Percentiles rank a stretch among this genome's conserved stretches.
Conservation (phyloP, 2,888 invertebrate species). For the Diploptera punctata region DNA sequence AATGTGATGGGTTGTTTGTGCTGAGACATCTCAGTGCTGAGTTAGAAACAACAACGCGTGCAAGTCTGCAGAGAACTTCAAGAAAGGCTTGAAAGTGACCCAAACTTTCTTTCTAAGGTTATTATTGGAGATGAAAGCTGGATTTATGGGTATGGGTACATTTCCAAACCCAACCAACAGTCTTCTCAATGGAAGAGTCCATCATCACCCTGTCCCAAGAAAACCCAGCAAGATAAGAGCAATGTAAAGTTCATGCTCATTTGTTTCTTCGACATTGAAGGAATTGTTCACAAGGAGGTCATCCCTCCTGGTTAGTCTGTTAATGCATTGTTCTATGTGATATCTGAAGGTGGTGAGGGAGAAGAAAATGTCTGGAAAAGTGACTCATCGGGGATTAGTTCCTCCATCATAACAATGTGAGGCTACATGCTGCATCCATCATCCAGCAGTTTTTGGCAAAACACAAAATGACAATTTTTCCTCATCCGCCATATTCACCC, state of each 20-base stretch:
- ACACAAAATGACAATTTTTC: neutral
- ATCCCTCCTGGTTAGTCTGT: neutral
- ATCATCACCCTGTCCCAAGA: neutral
- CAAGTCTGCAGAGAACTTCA: too few species aligned
- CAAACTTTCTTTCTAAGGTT: too few species aligned
- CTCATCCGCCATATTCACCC: neutral
- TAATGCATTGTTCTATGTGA: neutral
- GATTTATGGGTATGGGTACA: neutral
- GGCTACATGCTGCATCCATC: neutral
- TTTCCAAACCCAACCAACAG: neutral
- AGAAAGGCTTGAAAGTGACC: too few species aligned
- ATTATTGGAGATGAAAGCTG: neutral
- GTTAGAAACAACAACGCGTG: too few species aligned
- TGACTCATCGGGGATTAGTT: neutral
- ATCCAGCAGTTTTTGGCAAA: neutral
- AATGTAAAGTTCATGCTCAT: neutral
- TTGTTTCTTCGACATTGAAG: neutral
- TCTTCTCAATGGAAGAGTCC: slow-evolving; percentile 9
- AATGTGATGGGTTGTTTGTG: too few species aligned
- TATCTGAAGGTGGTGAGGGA: neutral
- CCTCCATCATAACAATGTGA: neutral
- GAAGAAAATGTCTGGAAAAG: neutral
- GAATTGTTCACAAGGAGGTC: neutral
- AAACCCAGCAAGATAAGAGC: neutral
- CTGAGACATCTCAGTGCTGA: too few species aligned